Conservation (phyloP, 2,113 vertebrate species). For the Scortum barcoo region DNA sequence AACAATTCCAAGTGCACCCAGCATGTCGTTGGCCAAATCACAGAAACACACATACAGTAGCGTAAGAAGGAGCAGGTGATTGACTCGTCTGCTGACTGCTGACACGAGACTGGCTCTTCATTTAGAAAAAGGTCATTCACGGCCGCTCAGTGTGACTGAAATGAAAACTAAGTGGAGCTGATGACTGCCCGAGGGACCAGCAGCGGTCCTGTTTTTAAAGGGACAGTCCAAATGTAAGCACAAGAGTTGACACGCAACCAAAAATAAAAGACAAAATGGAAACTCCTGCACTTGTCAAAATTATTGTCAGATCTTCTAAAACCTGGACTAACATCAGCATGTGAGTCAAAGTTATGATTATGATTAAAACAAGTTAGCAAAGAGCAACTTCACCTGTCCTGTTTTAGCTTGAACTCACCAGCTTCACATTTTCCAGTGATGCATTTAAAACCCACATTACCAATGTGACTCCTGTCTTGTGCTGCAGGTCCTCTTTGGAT, state of each 20-base stretch:
- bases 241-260: background rate
- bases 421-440: no score
- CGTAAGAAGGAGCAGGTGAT: slow-evolving; percentile 22
- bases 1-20: background rate
- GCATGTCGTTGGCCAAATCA: slow-evolving; percentile 19
- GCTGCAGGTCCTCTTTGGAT: no score
- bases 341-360: background rate
- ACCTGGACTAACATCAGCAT: background rate
- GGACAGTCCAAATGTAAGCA: background rate
- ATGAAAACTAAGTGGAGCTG: background rate
- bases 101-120: background rate
- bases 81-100: slow-evolving; percentile 38
- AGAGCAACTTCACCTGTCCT: background rate
- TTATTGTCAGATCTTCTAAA: no score
- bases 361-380: background rate
- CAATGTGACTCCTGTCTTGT: no score
- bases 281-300: no score
- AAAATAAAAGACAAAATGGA: background rate
- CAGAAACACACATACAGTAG: slow-evolving; percentile 1
- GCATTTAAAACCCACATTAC: no score
- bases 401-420: no score
- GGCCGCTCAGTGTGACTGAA: background rate
- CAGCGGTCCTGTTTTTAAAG: background rate
- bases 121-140: background rate
- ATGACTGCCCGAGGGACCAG: background rate